Conservation (phyloP, 2,797 vertebrate genomes). For the Iguana delicatissima region DNA sequence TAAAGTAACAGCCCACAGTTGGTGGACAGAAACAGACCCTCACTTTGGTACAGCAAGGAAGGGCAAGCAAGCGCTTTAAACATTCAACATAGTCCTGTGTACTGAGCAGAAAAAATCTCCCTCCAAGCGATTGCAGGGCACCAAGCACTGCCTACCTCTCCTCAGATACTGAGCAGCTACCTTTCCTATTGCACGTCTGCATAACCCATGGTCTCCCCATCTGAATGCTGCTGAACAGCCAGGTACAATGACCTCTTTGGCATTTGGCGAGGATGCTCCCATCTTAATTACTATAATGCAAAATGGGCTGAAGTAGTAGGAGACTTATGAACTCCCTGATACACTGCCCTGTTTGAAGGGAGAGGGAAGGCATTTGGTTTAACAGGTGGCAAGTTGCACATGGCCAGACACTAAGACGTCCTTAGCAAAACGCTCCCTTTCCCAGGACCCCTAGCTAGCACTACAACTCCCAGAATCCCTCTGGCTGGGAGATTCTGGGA, state of each 20-base stretch:
- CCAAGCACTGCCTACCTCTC: no score
- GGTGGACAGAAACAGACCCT: background rate
- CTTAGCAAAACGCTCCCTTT: no score
- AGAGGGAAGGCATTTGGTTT: background rate
- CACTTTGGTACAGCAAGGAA: background rate
- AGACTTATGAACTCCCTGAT: background rate
- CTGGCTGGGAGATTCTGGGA: background rate
- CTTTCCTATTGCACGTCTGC: background rate
- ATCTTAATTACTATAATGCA: background rate
- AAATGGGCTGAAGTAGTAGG: background rate
- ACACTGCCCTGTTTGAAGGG: background rate
- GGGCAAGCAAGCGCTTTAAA: background rate
- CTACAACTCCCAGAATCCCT: no score
- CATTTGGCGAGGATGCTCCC: background rate
- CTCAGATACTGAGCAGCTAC: no score
- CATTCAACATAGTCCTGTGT: background rate
- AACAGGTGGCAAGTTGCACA: background rate
- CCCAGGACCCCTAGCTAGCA: background rate
- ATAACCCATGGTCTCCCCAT: no score
- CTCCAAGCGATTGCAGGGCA: no score
- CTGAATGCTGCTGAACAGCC: background rate
- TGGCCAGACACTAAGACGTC: background rate
- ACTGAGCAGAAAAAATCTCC: no score
- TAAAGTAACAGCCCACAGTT: background rate
- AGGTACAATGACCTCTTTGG: fast-evolving